phyloP scores from a whole-genome alignment of 2,797 vertebrate species.

The Melopsittacus undulatus region DNA sequence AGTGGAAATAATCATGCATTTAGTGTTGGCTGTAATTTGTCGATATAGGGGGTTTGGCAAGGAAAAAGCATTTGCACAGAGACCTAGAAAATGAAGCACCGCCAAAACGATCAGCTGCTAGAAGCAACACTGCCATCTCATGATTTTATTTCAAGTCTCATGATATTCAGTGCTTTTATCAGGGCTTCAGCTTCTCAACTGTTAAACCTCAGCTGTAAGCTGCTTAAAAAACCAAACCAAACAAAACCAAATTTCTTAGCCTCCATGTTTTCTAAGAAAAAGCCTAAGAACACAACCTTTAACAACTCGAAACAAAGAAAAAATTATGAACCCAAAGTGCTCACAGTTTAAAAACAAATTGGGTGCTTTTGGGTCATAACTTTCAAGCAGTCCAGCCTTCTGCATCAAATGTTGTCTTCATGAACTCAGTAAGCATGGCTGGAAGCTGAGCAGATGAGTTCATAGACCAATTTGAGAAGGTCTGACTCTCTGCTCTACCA shows the following conservation, averaged over 20 bases:
- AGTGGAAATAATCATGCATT: conserved; percentile 48
- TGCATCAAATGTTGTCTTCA: not conserved
- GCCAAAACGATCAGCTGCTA: conserved; percentile 58
- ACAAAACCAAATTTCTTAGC: not conserved
- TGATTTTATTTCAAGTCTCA: conserved; percentile 57
- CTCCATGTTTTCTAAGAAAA: not conserved
- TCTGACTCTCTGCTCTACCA: not conserved
- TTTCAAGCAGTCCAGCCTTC: not conserved
- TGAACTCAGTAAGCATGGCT: not conserved
- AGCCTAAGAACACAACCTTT: not conserved
- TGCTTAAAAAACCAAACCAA: not conserved
- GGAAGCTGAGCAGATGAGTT: not conserved
- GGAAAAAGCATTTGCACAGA: conserved; percentile 20
- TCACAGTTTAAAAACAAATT: not conserved
- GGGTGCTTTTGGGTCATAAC: not conserved
- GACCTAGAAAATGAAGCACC: conserved; percentile 35
- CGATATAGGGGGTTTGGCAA: conserved; percentile 32
- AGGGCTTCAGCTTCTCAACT: not conserved
- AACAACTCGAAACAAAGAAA: not conserved
- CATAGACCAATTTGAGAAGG: not conserved
- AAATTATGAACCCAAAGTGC: not conserved
- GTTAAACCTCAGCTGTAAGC: not conserved
- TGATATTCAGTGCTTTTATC: not conserved
- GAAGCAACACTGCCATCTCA: conserved; percentile 71
- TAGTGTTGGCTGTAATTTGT: conserved; percentile 13